Evolutionary conservation across 2,797 vertebrate genomes (phyloP).

Genomic region (Sphaeramia orbicularis): DNA sequence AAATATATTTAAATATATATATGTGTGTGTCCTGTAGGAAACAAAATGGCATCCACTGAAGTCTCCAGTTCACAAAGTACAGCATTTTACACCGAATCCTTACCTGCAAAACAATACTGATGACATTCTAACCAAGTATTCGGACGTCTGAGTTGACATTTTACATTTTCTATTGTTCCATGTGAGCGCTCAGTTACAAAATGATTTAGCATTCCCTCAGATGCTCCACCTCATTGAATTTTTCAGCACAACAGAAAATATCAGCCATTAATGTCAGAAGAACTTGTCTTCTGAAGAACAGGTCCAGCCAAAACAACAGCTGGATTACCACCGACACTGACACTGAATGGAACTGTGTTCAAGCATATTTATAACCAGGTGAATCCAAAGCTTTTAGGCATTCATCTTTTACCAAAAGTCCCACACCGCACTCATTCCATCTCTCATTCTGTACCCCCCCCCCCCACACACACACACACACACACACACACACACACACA

Average conservation of each 20-base stretch:
- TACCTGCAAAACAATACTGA: conserved; percentile 59
- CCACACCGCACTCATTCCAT: background rate
- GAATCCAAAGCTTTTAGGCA: background rate
- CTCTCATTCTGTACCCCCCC: too few relatives aligned
- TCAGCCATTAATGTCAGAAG: conserved; percentile 25
- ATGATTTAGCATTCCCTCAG: conserved; percentile 2
- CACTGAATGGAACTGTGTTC: background rate
- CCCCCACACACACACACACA: too few relatives aligned
- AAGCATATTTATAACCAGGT: background rate
- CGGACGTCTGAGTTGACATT: conserved; percentile 26
- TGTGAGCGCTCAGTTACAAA: background rate
- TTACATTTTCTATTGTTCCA: conserved; percentile 15
- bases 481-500: conserved; percentile 23
- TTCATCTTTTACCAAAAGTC: background rate
- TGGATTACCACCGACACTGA: background rate
- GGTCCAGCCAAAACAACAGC: conserved; percentile 10
- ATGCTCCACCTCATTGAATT: background rate
- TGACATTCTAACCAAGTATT: conserved; percentile 42
- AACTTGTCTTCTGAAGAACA: background rate
- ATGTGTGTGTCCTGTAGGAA: conserved; percentile 44
- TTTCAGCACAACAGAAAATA: conserved; percentile 27
- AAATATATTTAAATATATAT: too few relatives aligned
- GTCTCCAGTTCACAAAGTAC: conserved; percentile 23
- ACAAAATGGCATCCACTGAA: conserved; percentile 51
- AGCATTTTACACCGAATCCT: conserved; percentile 34